phyloP scores from a whole-genome alignment of 2,888 invertebrate genomes.

The Lathronympha strigana region DNA sequence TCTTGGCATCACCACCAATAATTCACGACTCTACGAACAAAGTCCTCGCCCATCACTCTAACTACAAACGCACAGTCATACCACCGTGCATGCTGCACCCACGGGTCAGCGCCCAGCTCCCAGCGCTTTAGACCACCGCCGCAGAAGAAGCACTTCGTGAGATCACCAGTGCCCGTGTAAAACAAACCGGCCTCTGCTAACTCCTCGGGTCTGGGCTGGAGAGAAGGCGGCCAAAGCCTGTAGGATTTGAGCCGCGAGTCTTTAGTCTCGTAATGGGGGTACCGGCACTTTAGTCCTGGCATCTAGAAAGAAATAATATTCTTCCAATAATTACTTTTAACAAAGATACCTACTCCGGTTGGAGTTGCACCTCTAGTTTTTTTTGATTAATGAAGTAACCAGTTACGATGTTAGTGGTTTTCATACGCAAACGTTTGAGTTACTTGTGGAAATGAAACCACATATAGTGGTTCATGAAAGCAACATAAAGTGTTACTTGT shows the following conservation, averaged over 20 bases:
- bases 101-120: conserved; percentile 1
- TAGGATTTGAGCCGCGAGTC: neutral
- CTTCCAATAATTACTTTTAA: neutral
- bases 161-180: neutral
- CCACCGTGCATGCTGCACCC: conserved; percentile 16
- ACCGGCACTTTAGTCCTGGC: neutral
- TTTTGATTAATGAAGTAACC: too few species aligned
- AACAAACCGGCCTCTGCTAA: conserved; percentile 16
- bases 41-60: neutral
- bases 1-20: neutral
- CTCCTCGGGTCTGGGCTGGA: neutral
- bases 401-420: too few species aligned
- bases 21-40: neutral
- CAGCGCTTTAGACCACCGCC: conserved; percentile 3
- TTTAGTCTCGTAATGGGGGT: neutral
- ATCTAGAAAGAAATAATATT: neutral
- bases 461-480: too few species aligned
- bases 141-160: conserved; percentile 18
- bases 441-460: too few species aligned
- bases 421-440: too few species aligned
- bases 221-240: conserved; percentile 3
- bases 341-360: too few species aligned
- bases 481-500: too few species aligned
- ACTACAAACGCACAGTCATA: conserved; percentile 12
- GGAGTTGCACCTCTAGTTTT: too few species aligned